Conservation (phyloP, 1,140 invertebrate species). For the Condylostylus longicornis region DNA sequence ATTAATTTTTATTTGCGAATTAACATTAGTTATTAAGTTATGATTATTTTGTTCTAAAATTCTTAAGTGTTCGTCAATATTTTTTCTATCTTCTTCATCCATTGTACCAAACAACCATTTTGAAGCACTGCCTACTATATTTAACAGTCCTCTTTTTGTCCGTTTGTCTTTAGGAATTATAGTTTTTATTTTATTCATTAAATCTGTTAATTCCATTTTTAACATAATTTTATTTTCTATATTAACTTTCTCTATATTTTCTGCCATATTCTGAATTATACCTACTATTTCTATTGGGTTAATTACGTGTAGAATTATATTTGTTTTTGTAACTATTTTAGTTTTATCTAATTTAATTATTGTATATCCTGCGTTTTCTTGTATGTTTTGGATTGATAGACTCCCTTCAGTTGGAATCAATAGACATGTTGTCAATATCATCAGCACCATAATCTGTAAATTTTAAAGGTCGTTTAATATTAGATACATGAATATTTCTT, state of each 20-base stretch:
- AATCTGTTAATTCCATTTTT: not conserved
- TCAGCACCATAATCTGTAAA: not conserved
- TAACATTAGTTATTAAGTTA: not conserved
- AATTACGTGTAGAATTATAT: not conserved
- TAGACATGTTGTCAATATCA: not conserved
- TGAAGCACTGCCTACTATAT: not conserved
- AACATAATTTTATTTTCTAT: not conserved
- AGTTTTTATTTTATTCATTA: not conserved
- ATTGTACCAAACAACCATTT: constrained; percentile 3
- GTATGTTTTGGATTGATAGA: not conserved
- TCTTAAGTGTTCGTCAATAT: constrained; percentile 1
- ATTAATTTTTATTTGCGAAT: not conserved
- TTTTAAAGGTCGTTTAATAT: not conserved
- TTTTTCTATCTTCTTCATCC: constrained; percentile 1
- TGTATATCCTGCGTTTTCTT: not conserved
- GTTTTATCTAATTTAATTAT: not conserved
- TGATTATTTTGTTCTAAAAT: constrained; percentile 1
- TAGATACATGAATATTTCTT: not conserved
- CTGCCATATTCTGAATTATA: not conserved
- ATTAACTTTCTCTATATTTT: not conserved
- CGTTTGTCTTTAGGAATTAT: not conserved
- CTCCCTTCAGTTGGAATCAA: too few species aligned
- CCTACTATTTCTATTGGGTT: not conserved
- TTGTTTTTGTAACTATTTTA: not conserved
- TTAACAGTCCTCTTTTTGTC: not conserved